Conservation (phyloP, 1,140 invertebrate species). For the Tetramorium alpestre region DNA sequence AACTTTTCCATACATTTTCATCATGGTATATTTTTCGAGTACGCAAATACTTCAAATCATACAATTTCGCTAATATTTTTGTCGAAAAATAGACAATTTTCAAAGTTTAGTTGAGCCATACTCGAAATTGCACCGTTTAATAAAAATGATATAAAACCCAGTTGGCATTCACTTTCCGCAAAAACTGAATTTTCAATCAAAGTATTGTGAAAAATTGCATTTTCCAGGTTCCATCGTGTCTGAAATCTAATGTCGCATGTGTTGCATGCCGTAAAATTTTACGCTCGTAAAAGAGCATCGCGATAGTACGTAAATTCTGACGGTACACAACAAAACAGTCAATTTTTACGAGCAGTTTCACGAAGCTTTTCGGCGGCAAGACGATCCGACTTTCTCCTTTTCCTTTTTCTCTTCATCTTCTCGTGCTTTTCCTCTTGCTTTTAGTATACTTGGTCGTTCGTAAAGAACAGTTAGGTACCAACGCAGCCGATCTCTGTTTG, state of each 20-base stretch:
- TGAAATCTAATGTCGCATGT: slow-evolving; percentile 2
- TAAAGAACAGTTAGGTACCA: slow-evolving; percentile 48
- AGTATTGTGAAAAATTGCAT: not conserved
- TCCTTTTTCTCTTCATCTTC: not conserved
- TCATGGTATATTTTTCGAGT: not conserved
- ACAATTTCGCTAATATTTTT: not conserved
- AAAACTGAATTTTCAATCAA: slow-evolving; percentile 36
- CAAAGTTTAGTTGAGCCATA: not conserved
- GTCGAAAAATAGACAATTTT: not conserved
- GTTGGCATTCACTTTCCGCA: not conserved
- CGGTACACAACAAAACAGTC: slow-evolving; percentile 38
- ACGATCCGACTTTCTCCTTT: not conserved
- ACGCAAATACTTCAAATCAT: not conserved
- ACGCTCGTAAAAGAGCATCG: slow-evolving; percentile 39
- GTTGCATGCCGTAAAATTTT: slow-evolving; percentile 18
- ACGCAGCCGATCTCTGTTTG: slow-evolving; percentile 66
- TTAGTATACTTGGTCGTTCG: slow-evolving; percentile 16
- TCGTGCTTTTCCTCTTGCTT: not conserved
- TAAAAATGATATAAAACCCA: too few species aligned
- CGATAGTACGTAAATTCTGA: slow-evolving; percentile 21
- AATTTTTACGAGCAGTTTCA: slow-evolving; percentile 70
- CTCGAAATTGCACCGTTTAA: not conserved
- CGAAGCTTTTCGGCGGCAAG: slow-evolving; percentile 40
- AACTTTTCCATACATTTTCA: not conserved
- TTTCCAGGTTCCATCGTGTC: not conserved